Evolutionary conservation across 2,113 vertebrate genomes (phyloP).

Genomic region (Zosterops pallidus): DNA sequence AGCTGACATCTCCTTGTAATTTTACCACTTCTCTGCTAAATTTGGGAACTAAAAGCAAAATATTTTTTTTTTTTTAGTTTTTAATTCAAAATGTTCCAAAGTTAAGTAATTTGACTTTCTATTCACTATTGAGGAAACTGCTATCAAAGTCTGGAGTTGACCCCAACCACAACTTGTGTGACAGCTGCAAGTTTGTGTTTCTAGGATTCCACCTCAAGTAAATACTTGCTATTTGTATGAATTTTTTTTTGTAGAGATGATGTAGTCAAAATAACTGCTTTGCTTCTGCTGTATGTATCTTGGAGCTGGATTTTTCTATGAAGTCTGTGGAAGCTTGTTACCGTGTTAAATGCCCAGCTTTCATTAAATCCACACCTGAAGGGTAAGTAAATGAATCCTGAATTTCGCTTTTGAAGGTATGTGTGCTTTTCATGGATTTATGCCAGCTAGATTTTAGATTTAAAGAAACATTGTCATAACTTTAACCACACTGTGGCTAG

Average conservation of each 20-base stretch:
- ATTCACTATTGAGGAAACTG: background rate
- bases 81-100: background rate
- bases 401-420: background rate
- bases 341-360: background rate
- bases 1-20: background rate
- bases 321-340: constrained; percentile 1
- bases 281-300: background rate
- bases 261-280: background rate
- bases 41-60: background rate
- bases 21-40: background rate
- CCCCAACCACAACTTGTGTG: background rate
- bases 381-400: constrained; percentile 15
- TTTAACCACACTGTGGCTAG: constrained; percentile 30
- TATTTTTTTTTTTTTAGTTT: background rate
- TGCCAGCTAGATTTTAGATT: constrained; percentile 17
- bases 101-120: background rate
- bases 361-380: constrained; percentile 19
- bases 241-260: background rate
- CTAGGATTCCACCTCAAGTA: background rate
- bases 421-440: constrained; percentile 14
- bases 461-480: constrained; percentile 45
- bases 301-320: background rate
- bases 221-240: background rate
- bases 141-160: background rate
- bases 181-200: background rate